Conservation (phyloP, 2,797 vertebrate genomes). For the Meriones psammophilus region DNA sequence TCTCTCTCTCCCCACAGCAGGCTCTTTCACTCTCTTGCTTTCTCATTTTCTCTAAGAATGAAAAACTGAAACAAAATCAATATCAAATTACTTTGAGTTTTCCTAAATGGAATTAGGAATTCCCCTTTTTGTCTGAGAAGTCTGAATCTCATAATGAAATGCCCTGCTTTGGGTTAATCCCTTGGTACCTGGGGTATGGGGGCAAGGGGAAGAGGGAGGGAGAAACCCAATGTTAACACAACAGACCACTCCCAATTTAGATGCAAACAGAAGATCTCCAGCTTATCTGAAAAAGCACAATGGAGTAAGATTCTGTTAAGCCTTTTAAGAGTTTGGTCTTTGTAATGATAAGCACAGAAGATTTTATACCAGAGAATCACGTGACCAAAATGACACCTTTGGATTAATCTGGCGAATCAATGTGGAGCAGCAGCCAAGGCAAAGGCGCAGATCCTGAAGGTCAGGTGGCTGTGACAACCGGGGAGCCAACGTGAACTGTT, state of each 20-base stretch:
- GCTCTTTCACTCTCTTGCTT: background rate
- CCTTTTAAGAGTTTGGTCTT: slow-evolving; percentile 22
- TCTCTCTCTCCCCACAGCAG: no score
- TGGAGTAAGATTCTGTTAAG: slow-evolving; percentile 28
- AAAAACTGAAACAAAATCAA: slow-evolving; percentile 67
- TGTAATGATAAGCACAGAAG: slow-evolving; percentile 43
- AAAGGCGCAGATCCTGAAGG: background rate
- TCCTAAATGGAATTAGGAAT: slow-evolving; percentile 62
- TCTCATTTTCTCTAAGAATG: slow-evolving; percentile 18
- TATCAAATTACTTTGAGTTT: slow-evolving; percentile 65
- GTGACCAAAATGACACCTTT: slow-evolving; percentile 32
- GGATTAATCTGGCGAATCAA: background rate
- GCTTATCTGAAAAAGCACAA: background rate
- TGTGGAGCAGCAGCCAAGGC: background rate
- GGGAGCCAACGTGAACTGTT: background rate
- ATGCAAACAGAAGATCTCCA: background rate
- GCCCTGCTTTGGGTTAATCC: slow-evolving; percentile 7
- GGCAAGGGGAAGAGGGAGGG: background rate
- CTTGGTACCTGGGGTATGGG: background rate
- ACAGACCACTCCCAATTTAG: background rate
- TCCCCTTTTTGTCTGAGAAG: background rate
- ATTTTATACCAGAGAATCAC: slow-evolving; percentile 43
- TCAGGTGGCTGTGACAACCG: background rate
- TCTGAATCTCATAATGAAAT: slow-evolving; percentile 50
- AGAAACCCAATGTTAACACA: background rate